phyloP scores from a whole-genome alignment of 2,797 vertebrate species.

The Smutsia temminckii region DNA sequence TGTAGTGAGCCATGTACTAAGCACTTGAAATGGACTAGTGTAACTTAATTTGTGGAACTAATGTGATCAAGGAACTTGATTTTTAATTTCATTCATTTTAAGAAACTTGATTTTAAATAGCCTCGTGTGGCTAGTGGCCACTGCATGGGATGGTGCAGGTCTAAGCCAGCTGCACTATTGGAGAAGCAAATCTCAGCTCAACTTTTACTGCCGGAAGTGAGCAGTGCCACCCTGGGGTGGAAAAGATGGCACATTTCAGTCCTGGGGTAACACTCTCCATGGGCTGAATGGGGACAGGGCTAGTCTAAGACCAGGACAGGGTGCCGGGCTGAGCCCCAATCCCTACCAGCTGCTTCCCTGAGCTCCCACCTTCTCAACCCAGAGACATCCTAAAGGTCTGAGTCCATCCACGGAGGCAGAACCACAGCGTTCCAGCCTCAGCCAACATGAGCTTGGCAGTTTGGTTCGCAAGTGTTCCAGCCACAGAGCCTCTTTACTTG shows the following conservation, averaged over 20 bases:
- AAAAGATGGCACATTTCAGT: neutral
- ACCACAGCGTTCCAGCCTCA: accelerated
- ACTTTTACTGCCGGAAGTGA: neutral
- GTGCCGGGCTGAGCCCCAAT: neutral
- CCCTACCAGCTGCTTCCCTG: neutral
- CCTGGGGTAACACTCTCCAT: neutral
- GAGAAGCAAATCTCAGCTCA: neutral
- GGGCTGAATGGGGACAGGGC: neutral
- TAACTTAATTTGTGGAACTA: neutral
- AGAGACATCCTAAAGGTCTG: neutral
- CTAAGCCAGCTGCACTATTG: neutral
- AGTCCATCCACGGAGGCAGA: accelerated
- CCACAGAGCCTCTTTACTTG: neutral
- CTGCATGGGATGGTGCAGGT: accelerated
- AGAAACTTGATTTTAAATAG: neutral
- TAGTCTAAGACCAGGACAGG: neutral
- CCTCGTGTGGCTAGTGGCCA: neutral
- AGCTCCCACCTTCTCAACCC: neutral
- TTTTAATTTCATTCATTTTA: no score
- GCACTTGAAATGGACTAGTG: neutral
- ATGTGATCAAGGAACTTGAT: neutral
- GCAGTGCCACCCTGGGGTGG: neutral
- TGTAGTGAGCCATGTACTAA: accelerated
- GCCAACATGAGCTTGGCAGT: accelerated
- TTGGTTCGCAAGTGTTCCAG: no score